phyloP scores from a whole-genome alignment of 1,140 invertebrate genomes.

The Teleogryllus occipitalis region DNA sequence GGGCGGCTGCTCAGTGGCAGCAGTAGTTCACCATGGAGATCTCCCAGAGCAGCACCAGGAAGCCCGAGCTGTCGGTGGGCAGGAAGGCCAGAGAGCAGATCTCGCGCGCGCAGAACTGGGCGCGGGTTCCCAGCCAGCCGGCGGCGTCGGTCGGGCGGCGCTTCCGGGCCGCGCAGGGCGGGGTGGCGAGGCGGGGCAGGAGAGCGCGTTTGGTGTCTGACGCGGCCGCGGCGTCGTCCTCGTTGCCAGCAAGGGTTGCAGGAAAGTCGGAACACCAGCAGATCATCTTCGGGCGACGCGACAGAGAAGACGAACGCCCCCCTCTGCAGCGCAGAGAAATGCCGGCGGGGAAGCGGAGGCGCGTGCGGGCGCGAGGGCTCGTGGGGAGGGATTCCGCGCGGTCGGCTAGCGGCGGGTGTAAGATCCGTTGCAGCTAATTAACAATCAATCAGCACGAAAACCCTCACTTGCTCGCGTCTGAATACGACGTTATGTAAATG shows the following conservation, averaged over 20 bases:
- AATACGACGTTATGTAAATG: no score
- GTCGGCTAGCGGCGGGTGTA: no score
- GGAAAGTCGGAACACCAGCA: neutral
- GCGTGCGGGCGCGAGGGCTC: no score
- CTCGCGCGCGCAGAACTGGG: constrained; percentile 3
- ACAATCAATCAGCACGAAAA: no score
- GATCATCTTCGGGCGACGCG: constrained; percentile 7
- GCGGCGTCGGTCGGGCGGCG: neutral
- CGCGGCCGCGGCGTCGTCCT: no score
- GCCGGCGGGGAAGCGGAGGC: no score
- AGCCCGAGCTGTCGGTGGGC: constrained; percentile 17
- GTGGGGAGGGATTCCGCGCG: neutral
- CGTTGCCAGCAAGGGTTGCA: neutral
- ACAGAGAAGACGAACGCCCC: no score
- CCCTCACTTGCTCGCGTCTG: no score
- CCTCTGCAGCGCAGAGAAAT: no score
- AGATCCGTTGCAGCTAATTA: no score
- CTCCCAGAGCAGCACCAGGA: constrained; percentile 24
- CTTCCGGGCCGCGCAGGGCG: neutral
- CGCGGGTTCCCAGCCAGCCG: constrained; percentile 4
- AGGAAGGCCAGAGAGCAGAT: constrained; percentile 15
- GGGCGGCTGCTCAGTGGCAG: constrained; percentile 17
- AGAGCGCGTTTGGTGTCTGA: no score
- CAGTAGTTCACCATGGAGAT: constrained; percentile 25
- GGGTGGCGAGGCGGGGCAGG: no score